These are phyloP conservation scores for Anguilla rostrata DNA, from an alignment of 2,113 vertebrate genomes.

Conservation along the genomic window DNA sequence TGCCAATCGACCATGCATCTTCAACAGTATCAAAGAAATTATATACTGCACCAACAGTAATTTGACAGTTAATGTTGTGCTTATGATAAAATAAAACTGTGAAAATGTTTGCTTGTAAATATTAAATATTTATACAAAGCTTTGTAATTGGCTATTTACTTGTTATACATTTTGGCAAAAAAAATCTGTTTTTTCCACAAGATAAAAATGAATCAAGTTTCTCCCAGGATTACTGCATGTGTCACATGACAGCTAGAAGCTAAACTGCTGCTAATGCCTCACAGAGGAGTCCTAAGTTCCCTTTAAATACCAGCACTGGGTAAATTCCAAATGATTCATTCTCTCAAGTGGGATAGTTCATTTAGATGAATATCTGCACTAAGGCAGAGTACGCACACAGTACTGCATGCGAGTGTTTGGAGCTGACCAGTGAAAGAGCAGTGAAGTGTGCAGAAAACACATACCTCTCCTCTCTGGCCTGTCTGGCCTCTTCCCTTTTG, in stretches of 20 bases:
- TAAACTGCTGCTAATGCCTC: not conserved
- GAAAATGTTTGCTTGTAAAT: not conserved
- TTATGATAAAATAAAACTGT: not conserved
- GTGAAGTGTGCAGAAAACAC: conserved; percentile 41
- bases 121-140: not conserved
- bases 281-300: not conserved
- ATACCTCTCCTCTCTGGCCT: conserved; percentile 93
- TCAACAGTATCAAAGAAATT: not conserved
- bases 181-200: not conserved
- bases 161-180: not conserved
- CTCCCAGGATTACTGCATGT: not conserved
- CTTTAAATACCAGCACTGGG: not conserved
- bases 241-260: not conserved
- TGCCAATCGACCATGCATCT: not conserved
- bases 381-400: not conserved
- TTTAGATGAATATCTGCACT: not conserved
- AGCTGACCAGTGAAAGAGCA: not conserved
- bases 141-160: not conserved
- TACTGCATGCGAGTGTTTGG: not conserved
- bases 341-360: not conserved
- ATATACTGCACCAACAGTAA: not conserved
- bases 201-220: not conserved
- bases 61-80: not conserved
- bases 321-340: not conserved
- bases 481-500: conserved; percentile 87